Evolutionary conservation across 2,888 invertebrate species (phyloP).

Genomic region (Cephus rjabovi): DNA sequence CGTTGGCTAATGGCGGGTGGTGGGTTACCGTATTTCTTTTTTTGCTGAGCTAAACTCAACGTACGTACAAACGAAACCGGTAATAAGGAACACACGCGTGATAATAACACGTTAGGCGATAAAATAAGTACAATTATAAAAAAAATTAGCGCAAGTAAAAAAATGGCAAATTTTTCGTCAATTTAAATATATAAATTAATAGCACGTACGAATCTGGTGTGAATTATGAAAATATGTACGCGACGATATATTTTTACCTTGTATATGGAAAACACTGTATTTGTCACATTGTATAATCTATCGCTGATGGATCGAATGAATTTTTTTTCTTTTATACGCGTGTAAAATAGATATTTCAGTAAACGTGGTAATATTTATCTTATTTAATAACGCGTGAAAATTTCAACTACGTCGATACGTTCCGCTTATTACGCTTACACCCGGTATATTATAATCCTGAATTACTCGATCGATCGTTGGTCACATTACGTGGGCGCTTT

Average conservation of each 20-base stretch:
- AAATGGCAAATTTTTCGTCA: not conserved
- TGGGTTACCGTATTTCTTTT: not conserved
- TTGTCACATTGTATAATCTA: not conserved
- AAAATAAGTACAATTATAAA: not conserved
- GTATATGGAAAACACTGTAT: not conserved
- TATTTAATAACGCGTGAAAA: not conserved
- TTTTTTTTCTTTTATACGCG: not conserved
- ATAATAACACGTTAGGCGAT: not conserved
- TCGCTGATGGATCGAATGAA: not conserved
- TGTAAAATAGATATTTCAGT: not conserved
- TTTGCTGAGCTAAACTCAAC: not conserved
- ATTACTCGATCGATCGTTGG: not conserved
- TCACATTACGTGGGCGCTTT: not conserved
- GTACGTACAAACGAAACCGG: not conserved
- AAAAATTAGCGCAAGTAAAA: not conserved
- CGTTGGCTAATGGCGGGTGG: not conserved
- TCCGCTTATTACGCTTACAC: too few species aligned
- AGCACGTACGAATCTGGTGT: not conserved
- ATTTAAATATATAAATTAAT: not conserved
- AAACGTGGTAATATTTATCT: not conserved
- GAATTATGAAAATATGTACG: not conserved
- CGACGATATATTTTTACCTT: not conserved
- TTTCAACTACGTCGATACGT: not conserved
- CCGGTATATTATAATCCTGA: not conserved
- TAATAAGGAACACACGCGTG: not conserved